Evolutionary conservation across 1,140 invertebrate genomes (phyloP), one percentile per base, ranked within the genome.

Genomic region (Neodiprion virginianus): DNA sequence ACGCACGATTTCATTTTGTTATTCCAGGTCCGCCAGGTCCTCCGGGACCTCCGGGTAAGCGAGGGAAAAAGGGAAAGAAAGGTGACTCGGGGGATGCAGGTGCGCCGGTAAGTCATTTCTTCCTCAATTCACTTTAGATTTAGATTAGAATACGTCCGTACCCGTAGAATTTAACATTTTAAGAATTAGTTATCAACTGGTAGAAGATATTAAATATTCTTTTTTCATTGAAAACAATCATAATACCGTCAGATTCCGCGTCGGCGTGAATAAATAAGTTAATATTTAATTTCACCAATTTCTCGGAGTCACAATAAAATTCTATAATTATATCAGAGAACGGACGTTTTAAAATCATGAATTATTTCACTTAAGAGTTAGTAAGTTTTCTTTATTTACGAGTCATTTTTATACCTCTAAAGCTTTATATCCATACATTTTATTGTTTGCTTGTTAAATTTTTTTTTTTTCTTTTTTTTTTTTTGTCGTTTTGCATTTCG

Each of bases 61-160:
- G 95, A 82, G 96, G 96, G 67, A 95, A 96, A 86, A 94, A 95
- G 83, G 96, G 96, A 73, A 96, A 96, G 87, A 96, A 96, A 87
- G 96, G 96, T 68, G 95, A 96, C 79, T 76, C 92, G 3, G 96
- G 96, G 69, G 95, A 96, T 81, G 88, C 92, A n/a, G 89, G 89
- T 69, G 74, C 83, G 40, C 78, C 86, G 77, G 88, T 89, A 81
- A 84, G 82, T 82, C 21, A 40, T 28, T 21, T 7, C 5, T 8
- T 61, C 0, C n/a, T 17, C 5, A 61, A 61, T 61, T 61, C 53
- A 61, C 11, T 61, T 40, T 17, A 61, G 53, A 12, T 61, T 61
- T 8, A 61, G 11, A 17, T 7, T 61, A 61, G n/a, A 61, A 61
- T 40, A 40, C 28, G 28, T 2, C 28, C 28, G 5, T 40, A 40